Evolutionary conservation across 2,888 invertebrate species (phyloP), one percentile per base, ranked within the genome.

Genomic region (Rhingia rostrata): DNA sequence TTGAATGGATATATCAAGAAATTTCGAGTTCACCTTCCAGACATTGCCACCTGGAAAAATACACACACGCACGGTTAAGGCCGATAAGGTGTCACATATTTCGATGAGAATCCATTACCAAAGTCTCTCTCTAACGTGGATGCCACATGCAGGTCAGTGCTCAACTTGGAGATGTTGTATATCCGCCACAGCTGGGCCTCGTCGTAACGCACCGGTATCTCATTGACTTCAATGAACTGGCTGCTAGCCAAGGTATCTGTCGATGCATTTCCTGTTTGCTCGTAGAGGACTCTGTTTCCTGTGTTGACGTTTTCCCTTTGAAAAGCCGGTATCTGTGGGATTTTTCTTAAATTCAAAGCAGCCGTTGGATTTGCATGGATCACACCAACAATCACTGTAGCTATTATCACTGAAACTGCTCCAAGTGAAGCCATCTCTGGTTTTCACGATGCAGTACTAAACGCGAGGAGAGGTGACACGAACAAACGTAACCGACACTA

Each of bases 1-100:
- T 87, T 93, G 93, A 7, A 97, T 93, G 81, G 96, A 93, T 43
- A 96, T 93, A 89, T 97, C 96, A 12, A 95, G 87, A 37, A 90
- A 90, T 9, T 90, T 88, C 4, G 89, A 88, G 86, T 90, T 90
- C 85, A 90, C 90, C 79, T 91, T 91, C 91, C 91, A 91, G 9
- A 91, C 87, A 35, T 88, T 88, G 30, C 90, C 91, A 60, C 90
- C 89, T 89, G 63, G 10, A 70, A 75, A 60, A 41, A 67, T 49
- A 54, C n/a, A 70, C 39, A 63, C 30, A 22, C 35, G 12, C n/a
- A 22, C 49, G 22, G 60, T 70, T 33, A 77, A 60, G 10, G 14
- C 41, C 14, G 54, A 53, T 49, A 22, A 22, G 22, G 33, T 37
- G 12, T 45, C 43, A 51, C 32, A 43, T 6, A 33, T 35, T 35